phyloP scores from a whole-genome alignment of 2,113 vertebrate genomes.

The Gymnobelideus leadbeateri region DNA sequence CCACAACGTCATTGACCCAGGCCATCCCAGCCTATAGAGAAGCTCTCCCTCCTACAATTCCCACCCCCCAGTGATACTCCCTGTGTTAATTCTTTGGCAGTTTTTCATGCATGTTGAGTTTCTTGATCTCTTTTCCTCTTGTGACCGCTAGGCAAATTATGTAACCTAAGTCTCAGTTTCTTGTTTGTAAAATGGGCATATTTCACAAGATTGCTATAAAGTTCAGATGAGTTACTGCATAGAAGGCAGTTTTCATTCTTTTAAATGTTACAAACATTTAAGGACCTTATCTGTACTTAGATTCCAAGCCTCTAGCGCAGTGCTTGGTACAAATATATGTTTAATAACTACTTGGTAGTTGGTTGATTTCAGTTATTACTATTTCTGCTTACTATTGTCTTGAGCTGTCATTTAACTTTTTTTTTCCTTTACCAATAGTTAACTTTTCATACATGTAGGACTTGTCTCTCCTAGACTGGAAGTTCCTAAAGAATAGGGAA shows the following conservation, averaged over 20 bases:
- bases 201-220: neutral
- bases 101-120: neutral
- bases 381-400: neutral
- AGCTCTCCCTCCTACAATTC: neutral
- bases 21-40: neutral
- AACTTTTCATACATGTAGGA: neutral
- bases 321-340: neutral
- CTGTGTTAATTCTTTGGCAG: neutral
- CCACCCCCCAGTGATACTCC: no score
- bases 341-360: neutral
- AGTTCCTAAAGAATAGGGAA: neutral
- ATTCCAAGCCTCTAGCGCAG: neutral
- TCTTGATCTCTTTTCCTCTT: neutral
- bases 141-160: neutral
- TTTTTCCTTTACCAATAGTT: no score
- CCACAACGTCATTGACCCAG: neutral
- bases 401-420: neutral
- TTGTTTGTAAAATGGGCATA: neutral
- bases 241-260: neutral
- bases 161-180: neutral
- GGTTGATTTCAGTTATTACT: neutral
- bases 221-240: neutral
- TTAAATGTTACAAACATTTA: neutral
- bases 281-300: neutral
- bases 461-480: neutral